Evolutionary conservation across 2,797 vertebrate species (phyloP), one percentile per base, ranked within the genome.

Genomic region (Sardinella longiceps): DNA sequence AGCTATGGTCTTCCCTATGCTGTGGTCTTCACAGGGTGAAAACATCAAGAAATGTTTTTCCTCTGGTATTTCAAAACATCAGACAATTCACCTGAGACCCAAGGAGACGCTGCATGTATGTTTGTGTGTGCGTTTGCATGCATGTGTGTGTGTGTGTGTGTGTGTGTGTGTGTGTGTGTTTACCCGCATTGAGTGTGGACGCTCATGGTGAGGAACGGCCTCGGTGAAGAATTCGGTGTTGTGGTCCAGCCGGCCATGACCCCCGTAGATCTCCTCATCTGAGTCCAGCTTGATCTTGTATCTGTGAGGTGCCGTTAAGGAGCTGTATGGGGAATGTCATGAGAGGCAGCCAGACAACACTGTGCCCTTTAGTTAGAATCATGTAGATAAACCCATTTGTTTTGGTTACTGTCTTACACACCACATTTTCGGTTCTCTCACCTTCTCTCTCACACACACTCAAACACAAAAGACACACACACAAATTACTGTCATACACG

Each of bases 261-360:
- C 98, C 86, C 97, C 98, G 45, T 98, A 99, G 37, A 91, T 91
- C 25, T 0, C 80, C 82, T 91, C 93, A 90, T 99, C 98, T 45
- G 97, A 95, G 91, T 99, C 98, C 91, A 99, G 95, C 90, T 96
- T 96, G 90, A 99, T 97, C 94, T 95, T 96, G 94, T 98, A 99
- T 94, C 97, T 99, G 94, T 50, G 87, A 82, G 45, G 87, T 84
- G 0, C 37, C 82, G 90, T 98, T 96, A 99, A 99, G 97, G 96
- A 94, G 89, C 86, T 81, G 30, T 33, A 33, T 12, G 14, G 28
- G 60, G 7, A 30, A 20, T 7, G n/a, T 20, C 20, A 60, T n/a
- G 60, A 66, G 25, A 28, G 12, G 60, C 20, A 63, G 58, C 50
- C 15, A 51, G 4, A 53, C 51, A 53, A 20, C 53, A 56, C 4